A percentile compares a stretch with the other conserved stretches of the same genome.
Conservation (phyloP, 2,888 invertebrate genomes). For the Eupithecia centaureata region DNA sequence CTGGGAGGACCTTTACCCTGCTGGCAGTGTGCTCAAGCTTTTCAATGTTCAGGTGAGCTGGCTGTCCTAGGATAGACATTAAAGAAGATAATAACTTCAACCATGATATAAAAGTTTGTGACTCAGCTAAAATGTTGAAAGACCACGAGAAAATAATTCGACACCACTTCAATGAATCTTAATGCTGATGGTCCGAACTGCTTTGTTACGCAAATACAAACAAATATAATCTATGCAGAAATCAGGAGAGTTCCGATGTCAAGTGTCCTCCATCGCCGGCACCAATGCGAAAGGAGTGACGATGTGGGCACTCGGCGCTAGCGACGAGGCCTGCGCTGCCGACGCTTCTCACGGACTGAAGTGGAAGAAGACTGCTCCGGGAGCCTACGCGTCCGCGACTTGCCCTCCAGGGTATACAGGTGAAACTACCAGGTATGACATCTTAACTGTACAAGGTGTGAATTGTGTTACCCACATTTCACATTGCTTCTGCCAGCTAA, state of each 20-base stretch:
- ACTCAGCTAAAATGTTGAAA: too few relatives aligned
- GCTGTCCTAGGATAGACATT: too few relatives aligned
- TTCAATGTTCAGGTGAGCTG: constrained; percentile 88
- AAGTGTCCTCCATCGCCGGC: constrained; percentile 84
- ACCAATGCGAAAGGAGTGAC: constrained; percentile 81
- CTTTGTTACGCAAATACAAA: neutral
- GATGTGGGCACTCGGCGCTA: constrained; percentile 87
- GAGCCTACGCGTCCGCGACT: constrained; percentile 84
- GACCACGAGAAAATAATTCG: too few relatives aligned
- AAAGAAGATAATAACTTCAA: too few relatives aligned
- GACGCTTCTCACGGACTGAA: constrained; percentile 82
- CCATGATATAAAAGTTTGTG: too few relatives aligned
- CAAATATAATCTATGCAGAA: constrained; percentile 85
- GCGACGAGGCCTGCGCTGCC: constrained; percentile 79
- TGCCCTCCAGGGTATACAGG: constrained; percentile 82
- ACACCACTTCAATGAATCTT: too few relatives aligned
- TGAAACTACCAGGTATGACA: constrained; percentile 68
- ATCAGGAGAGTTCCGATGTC: constrained; percentile 90
- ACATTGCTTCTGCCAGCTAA: neutral
- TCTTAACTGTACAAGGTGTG: neutral
- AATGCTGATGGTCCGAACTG: too few relatives aligned
- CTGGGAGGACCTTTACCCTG: constrained; percentile 93
- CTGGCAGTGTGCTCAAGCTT: constrained; percentile 92
- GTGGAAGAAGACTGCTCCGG: constrained; percentile 88
- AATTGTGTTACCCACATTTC: neutral